Percentiles rank a stretch among this genome's conserved stretches.
These are phyloP conservation scores for Garra rufa DNA, from an alignment of 2,113 vertebrate genomes.

Conservation along the genomic window DNA sequence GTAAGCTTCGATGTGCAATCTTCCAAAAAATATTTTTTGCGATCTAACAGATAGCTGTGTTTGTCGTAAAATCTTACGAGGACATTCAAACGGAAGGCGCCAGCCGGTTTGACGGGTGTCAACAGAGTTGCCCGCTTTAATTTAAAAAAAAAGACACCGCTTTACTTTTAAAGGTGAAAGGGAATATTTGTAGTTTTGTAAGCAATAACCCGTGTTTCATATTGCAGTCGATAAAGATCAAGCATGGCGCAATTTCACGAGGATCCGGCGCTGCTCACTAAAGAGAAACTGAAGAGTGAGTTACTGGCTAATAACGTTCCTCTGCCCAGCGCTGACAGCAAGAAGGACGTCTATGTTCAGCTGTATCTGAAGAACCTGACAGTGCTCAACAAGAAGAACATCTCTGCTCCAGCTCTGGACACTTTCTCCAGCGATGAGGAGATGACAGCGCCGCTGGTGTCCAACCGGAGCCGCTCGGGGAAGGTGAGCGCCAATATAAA, in stretches of 20 bases:
- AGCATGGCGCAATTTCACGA: slow-evolving; percentile 91
- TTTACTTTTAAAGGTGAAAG: neutral
- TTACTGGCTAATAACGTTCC: slow-evolving; percentile 89
- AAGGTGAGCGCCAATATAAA: slow-evolving; percentile 63
- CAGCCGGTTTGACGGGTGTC: slow-evolving; percentile 52
- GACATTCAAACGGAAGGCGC: slow-evolving; percentile 50
- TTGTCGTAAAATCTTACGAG: slow-evolving; percentile 40
- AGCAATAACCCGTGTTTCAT: neutral
- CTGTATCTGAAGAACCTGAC: slow-evolving; percentile 92
- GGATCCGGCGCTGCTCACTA: slow-evolving; percentile 91
- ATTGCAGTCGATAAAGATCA: neutral
- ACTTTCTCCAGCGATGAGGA: slow-evolving; percentile 94
- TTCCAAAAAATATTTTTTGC: neutral
- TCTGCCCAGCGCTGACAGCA: slow-evolving; percentile 91
- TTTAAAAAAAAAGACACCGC: neutral
- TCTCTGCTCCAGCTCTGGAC: slow-evolving; percentile 71
- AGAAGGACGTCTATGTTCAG: slow-evolving; percentile 95
- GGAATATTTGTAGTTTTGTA: too few species aligned
- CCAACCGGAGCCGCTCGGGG: slow-evolving; percentile 77
- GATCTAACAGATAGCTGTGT: slow-evolving; percentile 10
- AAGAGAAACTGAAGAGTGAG: slow-evolving; percentile 95
- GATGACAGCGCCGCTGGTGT: slow-evolving; percentile 78
- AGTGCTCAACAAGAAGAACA: slow-evolving; percentile 79
- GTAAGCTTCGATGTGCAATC: neutral
- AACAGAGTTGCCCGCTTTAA: neutral